Evolutionary conservation across 2,888 invertebrate genomes (phyloP), one percentile per base, ranked within the genome.

Genomic region (Alviniconcha strummeri): DNA sequence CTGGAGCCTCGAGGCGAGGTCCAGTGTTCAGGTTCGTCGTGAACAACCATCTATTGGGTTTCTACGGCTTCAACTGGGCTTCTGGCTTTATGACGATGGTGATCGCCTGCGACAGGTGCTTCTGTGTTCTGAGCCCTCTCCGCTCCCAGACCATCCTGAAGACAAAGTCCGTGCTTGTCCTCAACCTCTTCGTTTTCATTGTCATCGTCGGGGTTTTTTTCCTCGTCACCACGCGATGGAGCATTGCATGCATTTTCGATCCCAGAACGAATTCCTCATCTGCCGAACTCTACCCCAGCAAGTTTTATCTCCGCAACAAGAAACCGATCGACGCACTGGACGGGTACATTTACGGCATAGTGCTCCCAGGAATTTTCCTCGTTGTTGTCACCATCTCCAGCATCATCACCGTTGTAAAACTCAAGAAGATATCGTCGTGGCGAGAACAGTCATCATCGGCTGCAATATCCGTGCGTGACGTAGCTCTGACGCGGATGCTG

Each of bases 91-190:
- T 78, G 36, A 60, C 57, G 60, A 52, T n/a, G 15, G 60, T 78
- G 36, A 78, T 78, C 36, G 78, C 78, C 57, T n/a, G 57, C 36
- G 78, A 78, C 52, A 19, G 60, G 36, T 78, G 78, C 57, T 36
- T 78, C 60, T 78, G 78, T 17, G 52, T 78, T 52, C 60, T 60
- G 15, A n/a, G 19, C 15, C 78, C 78, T 15, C 52, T 78, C 19
- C 15, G 52, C 60, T 60, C 57, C 60, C 57, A 78, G 64, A 78
- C 15, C 2, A 15, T 78, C 15, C 57, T 78, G 78, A 57, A 36
- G 57, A 78, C 78, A 5, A 78, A 15, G 60, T 60, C 78, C 64
- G 64, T 36, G 11, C 60, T 4, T 4, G 64, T 64, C 13, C 6
- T 64, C 5, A 5, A 36, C 8, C 15, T 64, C 36, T 64, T 57